Conservation (phyloP, 2,888 invertebrate species). For the Amblyjoppa proteus region DNA sequence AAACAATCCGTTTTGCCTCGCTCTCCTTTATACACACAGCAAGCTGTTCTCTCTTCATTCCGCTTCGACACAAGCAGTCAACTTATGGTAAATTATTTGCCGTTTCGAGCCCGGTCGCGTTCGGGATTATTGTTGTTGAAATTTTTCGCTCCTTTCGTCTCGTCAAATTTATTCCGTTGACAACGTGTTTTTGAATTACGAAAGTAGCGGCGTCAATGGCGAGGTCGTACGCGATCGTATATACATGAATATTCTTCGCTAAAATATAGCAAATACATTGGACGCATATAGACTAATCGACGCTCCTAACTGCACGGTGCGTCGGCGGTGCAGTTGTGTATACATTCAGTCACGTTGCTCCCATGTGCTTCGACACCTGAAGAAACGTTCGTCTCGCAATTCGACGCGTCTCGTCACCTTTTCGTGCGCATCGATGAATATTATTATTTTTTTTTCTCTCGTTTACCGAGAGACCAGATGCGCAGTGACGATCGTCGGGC, state of each 20-base stretch:
- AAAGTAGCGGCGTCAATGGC: conserved; percentile 58
- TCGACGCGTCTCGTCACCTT: conserved; percentile 26
- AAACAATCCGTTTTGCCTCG: not conserved
- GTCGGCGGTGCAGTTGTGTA: conserved; percentile 73
- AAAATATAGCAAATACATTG: conserved; percentile 12
- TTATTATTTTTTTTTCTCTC: not conserved
- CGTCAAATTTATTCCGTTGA: conserved; percentile 70
- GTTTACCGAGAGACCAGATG: not conserved
- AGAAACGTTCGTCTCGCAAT: conserved; percentile 68
- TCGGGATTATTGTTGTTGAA: conserved; percentile 15
- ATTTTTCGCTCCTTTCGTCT: conserved; percentile 40
- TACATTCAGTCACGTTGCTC: conserved; percentile 55
- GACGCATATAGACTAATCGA: conserved; percentile 12
- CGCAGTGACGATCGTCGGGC: not conserved
- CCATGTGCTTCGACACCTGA: conserved; percentile 71
- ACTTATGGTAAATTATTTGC: conserved; percentile 53
- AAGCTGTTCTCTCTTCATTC: not conserved
- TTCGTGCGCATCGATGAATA: conserved; percentile 26
- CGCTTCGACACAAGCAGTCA: not conserved
- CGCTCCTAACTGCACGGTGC: not conserved
- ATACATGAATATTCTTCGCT: not conserved
- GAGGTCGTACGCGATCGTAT: conserved; percentile 34
- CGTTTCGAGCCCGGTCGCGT: not conserved
- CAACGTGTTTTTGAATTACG: conserved; percentile 71
- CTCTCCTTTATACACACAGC: not conserved